Percentiles rank a stretch among this genome's conserved stretches.
Conservation (phyloP, 1,140 invertebrate species). For the Rhizoglyphus robini region DNA sequence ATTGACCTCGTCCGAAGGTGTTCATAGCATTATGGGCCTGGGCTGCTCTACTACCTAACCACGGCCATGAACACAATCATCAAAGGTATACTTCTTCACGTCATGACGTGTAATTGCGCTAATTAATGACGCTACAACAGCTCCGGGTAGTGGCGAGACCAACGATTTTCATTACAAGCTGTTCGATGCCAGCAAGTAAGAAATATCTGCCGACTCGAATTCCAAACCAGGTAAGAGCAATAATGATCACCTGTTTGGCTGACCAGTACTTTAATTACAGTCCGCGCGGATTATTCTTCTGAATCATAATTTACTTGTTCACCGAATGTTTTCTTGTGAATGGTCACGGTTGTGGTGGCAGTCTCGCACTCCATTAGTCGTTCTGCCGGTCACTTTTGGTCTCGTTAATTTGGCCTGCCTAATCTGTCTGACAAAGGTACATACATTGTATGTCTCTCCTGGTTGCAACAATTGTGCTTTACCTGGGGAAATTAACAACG, state of each 20-base stretch:
- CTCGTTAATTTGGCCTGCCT: background rate
- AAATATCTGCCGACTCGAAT: constrained; percentile 5
- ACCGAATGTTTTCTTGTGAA: constrained; percentile 12
- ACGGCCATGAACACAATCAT: background rate
- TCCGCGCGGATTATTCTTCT: too few relatives aligned
- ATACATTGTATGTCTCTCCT: too few relatives aligned
- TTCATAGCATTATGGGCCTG: constrained; percentile 2
- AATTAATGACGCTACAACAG: background rate
- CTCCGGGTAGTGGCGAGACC: background rate
- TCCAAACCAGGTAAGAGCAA: background rate
- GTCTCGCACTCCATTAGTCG: background rate
- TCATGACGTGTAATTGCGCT: background rate
- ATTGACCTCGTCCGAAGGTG: background rate
- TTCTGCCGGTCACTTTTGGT: background rate
- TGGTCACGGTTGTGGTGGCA: background rate
- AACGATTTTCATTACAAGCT: constrained; percentile 8
- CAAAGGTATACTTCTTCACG: background rate
- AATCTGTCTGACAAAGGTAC: constrained; percentile 8
- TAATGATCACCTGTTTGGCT: background rate
- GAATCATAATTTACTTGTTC: background rate
- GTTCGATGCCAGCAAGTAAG: background rate
- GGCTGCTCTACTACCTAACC: background rate
- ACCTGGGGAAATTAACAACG: too few relatives aligned
- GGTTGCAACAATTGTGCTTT: too few relatives aligned
- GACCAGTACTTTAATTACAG: background rate